These are phyloP conservation scores for Amiota communis DNA, from an alignment of 2,888 invertebrate genomes.

Conservation along the genomic window DNA sequence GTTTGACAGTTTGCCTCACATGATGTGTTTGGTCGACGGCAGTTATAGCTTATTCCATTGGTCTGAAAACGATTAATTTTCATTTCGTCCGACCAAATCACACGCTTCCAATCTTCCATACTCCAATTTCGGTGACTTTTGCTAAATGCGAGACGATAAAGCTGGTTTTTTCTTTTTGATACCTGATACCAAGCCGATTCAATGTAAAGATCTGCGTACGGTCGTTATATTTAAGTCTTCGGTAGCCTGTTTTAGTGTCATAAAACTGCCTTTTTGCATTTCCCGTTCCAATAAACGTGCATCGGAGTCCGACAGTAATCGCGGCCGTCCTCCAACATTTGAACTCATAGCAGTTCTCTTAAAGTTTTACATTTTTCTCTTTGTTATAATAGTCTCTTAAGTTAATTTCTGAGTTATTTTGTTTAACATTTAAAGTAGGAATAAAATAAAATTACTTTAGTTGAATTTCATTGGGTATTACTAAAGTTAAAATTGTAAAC, in stretches of 20 bases:
- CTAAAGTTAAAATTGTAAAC: too few relatives aligned
- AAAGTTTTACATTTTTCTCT: too few relatives aligned
- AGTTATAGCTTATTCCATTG: not conserved
- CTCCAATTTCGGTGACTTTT: conserved; percentile 27
- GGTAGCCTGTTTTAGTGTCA: not conserved
- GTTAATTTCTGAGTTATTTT: too few relatives aligned
- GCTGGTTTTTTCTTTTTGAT: conserved; percentile 27
- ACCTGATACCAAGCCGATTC: not conserved
- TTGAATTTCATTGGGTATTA: too few relatives aligned
- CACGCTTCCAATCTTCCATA: conserved; percentile 33
- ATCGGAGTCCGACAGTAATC: not conserved
- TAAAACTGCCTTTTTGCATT: too few relatives aligned
- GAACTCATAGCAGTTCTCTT: too few relatives aligned
- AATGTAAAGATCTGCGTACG: conserved; percentile 24
- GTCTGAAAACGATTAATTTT: conserved; percentile 16
- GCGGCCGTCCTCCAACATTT: too few relatives aligned
- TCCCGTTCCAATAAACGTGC: not conserved
- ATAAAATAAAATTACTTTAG: too few relatives aligned
- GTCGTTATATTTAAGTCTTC: conserved; percentile 22
- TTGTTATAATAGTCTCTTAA: too few relatives aligned
- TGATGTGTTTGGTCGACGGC: conserved; percentile 3
- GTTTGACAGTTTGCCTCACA: conserved; percentile 37
- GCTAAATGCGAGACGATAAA: conserved; percentile 18
- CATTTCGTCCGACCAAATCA: conserved; percentile 31
- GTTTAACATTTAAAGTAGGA: too few relatives aligned